phyloP scores from a whole-genome alignment of 2,113 vertebrate species.

The Engraulis encrasicolus region DNA sequence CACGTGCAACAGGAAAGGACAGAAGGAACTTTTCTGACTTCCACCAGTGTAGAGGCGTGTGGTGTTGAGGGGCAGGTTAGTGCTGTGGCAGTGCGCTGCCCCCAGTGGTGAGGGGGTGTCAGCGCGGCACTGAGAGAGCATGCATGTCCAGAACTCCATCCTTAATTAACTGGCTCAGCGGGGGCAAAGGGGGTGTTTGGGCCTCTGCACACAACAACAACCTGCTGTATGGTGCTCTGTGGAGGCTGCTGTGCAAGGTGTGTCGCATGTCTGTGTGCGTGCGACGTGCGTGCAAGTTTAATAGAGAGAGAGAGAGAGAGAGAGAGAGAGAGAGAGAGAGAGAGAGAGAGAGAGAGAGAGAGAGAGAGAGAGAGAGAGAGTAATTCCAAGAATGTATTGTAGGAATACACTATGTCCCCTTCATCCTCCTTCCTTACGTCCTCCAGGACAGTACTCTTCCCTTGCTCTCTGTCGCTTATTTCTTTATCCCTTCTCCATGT shows the following conservation, averaged over 20 bases:
- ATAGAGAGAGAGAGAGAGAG: no score
- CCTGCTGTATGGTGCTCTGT: conserved; percentile 10
- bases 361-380: no score
- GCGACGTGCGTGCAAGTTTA: no score
- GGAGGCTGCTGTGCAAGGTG: no score
- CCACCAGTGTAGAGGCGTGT: neutral
- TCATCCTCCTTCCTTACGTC: no score
- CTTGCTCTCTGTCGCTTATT: neutral
- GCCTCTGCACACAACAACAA: conserved; percentile 17
- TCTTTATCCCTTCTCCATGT: neutral
- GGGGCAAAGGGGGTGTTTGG: conserved; percentile 51
- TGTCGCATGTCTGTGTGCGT: no score
- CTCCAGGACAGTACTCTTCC: no score
- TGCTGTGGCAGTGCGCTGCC: conserved; percentile 13
- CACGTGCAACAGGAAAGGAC: no score
- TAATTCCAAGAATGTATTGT: no score
- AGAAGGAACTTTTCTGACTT: no score
- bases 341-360: no score
- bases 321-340: neutral
- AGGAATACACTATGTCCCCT: no score
- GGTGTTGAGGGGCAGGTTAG: conserved; percentile 14
- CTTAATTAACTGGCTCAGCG: conserved; percentile 77
- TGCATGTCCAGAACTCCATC: conserved; percentile 63
- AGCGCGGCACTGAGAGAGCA: conserved; percentile 55
- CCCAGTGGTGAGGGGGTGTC: conserved; percentile 23